Evolutionary conservation across 2,113 vertebrate species (phyloP), one percentile per base, ranked within the genome.

Genomic region (Galbula dea): DNA sequence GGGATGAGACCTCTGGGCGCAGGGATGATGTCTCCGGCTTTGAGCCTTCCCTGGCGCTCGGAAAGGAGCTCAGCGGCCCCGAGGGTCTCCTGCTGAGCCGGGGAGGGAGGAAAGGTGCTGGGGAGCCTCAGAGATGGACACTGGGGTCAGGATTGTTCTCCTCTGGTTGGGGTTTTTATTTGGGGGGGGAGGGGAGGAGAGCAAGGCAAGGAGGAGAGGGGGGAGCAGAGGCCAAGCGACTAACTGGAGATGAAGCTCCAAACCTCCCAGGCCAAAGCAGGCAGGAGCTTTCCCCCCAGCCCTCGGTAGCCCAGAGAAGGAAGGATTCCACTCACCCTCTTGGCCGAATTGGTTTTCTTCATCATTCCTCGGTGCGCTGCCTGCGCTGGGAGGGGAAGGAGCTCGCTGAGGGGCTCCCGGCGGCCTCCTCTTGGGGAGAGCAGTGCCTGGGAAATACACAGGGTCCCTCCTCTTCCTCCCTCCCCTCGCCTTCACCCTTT

Each of bases 261-360:
- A 43, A 12, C 37, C 72, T 91, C 69, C 49, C 39, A 18, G 49
- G 78, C 85, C 75, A 18, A 67, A 79, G 18, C 69, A 67, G 2
- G 41, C 61, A 15, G 20, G 23, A 52, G 41, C 83, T 61, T 62
- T 63, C 49, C 84, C 58, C 85, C 20, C 36, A 5, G 59, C 78
- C 57, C 6, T 58, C 30, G 2, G 22, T 26, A 6, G 14, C 49
- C 49, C 22, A 51, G 49, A 6, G 23, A 24, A 24, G 14, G 24
- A 24, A 26, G 23, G 49, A 24, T 12, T 27, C 49, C 2, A 97
- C 97, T 98, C 97, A 99, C 98, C 98, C 98, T 93, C 94, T 98
- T 98, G 23, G 97, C 91, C 72, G 98, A 97, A 96, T 97, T 97
- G 97, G 98, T 98, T 85, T 98, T 99, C 98, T 98, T 99, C 99